Evolutionary conservation across 2,888 invertebrate species (phyloP).

Genomic region (Dexiosoma caninum): DNA sequence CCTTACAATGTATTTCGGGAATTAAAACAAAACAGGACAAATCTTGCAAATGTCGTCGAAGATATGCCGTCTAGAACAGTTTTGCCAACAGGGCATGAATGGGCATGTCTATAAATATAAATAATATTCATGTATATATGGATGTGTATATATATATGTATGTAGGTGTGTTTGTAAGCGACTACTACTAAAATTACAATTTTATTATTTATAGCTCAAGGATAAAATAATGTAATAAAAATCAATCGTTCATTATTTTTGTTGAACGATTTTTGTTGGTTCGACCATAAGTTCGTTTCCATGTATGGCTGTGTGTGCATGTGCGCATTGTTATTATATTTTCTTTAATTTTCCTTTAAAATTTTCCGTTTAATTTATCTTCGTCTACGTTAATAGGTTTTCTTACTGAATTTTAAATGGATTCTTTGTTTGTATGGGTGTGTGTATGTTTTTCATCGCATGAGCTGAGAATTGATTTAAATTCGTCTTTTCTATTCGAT

Average conservation of each 20-base stretch:
- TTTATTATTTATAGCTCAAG: slow-evolving; percentile 52
- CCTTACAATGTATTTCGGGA: too few relatives aligned
- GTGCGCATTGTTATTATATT: background rate
- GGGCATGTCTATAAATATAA: too few relatives aligned
- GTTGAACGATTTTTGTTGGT: background rate
- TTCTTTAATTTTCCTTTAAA: background rate
- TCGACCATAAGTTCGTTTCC: background rate
- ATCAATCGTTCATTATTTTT: slow-evolving; percentile 21
- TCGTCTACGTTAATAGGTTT: slow-evolving; percentile 12
- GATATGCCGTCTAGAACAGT: too few relatives aligned
- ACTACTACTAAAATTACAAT: slow-evolving; percentile 24
- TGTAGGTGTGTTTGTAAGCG: background rate
- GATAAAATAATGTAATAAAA: slow-evolving; percentile 48
- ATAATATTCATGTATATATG: background rate
- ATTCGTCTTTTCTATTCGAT: too few relatives aligned
- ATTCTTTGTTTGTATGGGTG: background rate
- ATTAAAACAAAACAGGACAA: too few relatives aligned
- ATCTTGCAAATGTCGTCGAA: too few relatives aligned
- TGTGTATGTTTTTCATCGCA: too few relatives aligned
- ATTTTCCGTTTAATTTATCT: slow-evolving; percentile 25
- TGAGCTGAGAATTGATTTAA: too few relatives aligned
- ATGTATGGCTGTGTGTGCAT: background rate
- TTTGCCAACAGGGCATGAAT: too few relatives aligned
- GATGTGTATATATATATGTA: background rate
- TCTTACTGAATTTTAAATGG: background rate